Percentiles rank a stretch among this genome's conserved stretches.
Conservation (phyloP, 1,140 invertebrate species). For the Brachionus plicatilis region DNA sequence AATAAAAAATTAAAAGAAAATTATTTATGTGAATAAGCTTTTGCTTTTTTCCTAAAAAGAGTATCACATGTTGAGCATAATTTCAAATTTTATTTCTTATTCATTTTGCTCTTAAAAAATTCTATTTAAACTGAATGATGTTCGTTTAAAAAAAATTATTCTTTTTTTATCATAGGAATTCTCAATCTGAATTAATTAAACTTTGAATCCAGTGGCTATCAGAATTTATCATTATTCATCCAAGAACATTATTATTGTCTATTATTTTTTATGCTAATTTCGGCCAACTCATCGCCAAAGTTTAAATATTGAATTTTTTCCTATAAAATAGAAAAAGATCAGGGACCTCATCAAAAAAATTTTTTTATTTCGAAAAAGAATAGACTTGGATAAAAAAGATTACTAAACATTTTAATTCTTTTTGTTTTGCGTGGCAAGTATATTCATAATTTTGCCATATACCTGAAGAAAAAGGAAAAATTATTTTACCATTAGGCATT, state of each 20-base stretch:
- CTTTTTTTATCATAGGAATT: neutral
- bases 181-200: neutral
- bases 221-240: neutral
- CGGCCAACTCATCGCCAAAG: neutral
- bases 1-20: neutral
- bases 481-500: neutral
- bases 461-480: neutral
- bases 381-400: neutral
- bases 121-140: neutral
- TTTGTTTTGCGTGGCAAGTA: neutral
- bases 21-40: constrained; percentile 5
- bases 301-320: neutral
- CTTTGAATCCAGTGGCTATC: neutral
- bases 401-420: neutral
- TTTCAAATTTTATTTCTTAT: constrained; percentile 3
- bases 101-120: neutral
- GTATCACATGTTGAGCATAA: constrained; percentile 18
- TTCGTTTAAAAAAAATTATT: neutral
- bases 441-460: neutral
- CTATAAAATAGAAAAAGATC: neutral
- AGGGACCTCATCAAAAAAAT: neutral
- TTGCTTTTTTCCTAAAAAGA: neutral
- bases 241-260: neutral
- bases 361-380: neutral
- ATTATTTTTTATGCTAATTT: constrained; percentile 4